Base-by-base conservation (phyloP, 2,888 invertebrate species). In the Anthophora plumipes region DNA sequence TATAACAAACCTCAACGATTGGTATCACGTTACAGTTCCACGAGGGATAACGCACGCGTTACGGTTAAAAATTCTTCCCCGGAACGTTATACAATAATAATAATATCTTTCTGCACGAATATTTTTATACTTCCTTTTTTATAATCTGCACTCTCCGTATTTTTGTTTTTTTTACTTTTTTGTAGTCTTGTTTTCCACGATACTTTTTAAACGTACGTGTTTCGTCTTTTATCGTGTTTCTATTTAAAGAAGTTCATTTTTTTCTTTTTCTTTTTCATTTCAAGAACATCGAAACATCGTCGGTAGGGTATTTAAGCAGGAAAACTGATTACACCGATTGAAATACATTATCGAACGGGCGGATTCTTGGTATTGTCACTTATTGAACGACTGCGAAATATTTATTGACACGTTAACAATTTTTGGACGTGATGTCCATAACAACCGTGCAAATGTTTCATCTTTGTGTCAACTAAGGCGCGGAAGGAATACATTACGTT, bases 21-120 rank as follows among this genome's bases (percentile, higher is more conserved):
- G 52, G 72, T 82, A 70, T 82, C 82, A 66, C 82, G 72, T 82
- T 82, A 71, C 73, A 66, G 25, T 57, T 72, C 59, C 69, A 60
- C 46, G 55, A 22, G 59, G 46, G 31, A 57, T 43, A n/a, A n/a
- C n/a, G n/a, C n/a, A 22, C 50, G n/a, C 11, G n/a, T 71, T 67
- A 48, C 14, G 22, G 60, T 79, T 50, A 3, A 73, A 50, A 39
- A 57, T 54, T 37, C 17, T 50, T n/a, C 17, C 41, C 11, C 17
- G n/a, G 7, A 25, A 73, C 14, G n/a, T 52, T n/a, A 11, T 31
- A 31, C 31, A 4, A 31, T n/a, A 43, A 22, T n/a, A 43, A 22
- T 7, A 31, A 57, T 9, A 60, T 48, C 43, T 50, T 55, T 61
- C 0, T 25, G 14, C 5, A 17, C 7, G 22, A 8, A 22, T 25